Base-by-base conservation (phyloP, 2,888 invertebrate species). In the Rhingia campestris region DNA sequence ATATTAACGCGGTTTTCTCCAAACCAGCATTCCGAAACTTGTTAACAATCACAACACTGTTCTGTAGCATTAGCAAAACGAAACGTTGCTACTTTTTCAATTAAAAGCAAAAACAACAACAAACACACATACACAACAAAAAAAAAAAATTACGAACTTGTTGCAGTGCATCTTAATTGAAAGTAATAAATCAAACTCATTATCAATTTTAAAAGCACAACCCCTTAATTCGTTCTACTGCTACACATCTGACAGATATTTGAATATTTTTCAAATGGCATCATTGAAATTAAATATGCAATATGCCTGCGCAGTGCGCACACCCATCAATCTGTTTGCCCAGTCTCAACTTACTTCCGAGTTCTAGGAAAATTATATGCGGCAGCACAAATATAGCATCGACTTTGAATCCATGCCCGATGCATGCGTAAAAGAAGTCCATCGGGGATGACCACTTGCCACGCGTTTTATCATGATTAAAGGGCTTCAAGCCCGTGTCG, bases 351-450 rank as follows among this genome's bases (percentile, higher is more conserved):
- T 90, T 86, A 91, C 91, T 75, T n/a, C 89, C 88, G 85, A 88
- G 86, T 12, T 89, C 88, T 9, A 70, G 82, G 30, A 87, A 88
- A 6, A 88, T 84, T 80, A 88, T 87, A 87, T 87, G 88, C 0
- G 89, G 95, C 90, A 96, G 95, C 84, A 96, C 92, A 94, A 95
- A 95, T 45, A 96, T 94, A 88, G 96, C 95, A 86, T 96, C 96
- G 79, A 96, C 94, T 54, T 96, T 96, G 51, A 97, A 95, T 2
- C 96, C 95, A 87, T 96, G 95, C 4, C 96, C 96, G 58, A 96
- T 93, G 88, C 95, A 96, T 49, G 95, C 95, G 76, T 95, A 92
- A 37, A 97, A 91, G 89, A 95, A 97, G 90, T 97, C 96, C 59
- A 93, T 92, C 89, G 95, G 95, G 79, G 92, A 94, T 51, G 93